Evolutionary conservation across 2,888 invertebrate genomes (phyloP).

Genomic region (Oscheius sp.): DNA sequence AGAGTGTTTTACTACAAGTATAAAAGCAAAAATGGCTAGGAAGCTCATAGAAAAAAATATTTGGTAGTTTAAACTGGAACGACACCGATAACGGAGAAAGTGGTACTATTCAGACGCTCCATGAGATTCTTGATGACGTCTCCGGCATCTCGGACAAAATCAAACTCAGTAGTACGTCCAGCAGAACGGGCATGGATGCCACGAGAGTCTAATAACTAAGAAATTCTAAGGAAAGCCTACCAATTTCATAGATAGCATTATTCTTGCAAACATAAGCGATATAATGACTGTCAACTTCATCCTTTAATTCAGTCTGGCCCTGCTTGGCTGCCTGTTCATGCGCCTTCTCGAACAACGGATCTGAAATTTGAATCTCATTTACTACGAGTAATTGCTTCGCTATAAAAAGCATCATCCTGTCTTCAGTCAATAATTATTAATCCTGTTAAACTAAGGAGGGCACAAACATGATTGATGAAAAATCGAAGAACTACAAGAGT

Average conservation of each 20-base stretch:
- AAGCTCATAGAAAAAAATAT: too few species aligned
- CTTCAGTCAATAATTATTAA: not conserved
- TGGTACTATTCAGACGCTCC: constrained; percentile 53
- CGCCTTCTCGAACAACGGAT: constrained; percentile 46
- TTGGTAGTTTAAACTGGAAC: constrained; percentile 53
- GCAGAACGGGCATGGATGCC: constrained; percentile 59
- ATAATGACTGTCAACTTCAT: constrained; percentile 66
- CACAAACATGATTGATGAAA: not conserved
- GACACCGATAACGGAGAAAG: constrained; percentile 65
- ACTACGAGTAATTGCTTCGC: not conserved
- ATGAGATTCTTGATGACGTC: constrained; percentile 57
- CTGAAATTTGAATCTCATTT: constrained; percentile 25
- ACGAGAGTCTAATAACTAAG: constrained; percentile 55
- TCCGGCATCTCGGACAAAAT: constrained; percentile 62
- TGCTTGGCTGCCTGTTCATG: constrained; percentile 53
- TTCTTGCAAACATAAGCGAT: constrained; percentile 60
- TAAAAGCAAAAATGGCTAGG: too few species aligned
- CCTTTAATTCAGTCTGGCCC: constrained; percentile 58
- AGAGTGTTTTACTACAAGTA: too few species aligned
- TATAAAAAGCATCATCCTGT: not conserved
- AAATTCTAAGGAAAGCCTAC: constrained; percentile 34
- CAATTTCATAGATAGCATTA: constrained; percentile 63
- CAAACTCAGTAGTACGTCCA: constrained; percentile 55
- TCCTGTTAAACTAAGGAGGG: not conserved
- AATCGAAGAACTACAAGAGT: not conserved